These are phyloP conservation scores for Pristiophorus japonicus DNA, from an alignment of 2,113 vertebrate genomes.

Conservation along the genomic window DNA sequence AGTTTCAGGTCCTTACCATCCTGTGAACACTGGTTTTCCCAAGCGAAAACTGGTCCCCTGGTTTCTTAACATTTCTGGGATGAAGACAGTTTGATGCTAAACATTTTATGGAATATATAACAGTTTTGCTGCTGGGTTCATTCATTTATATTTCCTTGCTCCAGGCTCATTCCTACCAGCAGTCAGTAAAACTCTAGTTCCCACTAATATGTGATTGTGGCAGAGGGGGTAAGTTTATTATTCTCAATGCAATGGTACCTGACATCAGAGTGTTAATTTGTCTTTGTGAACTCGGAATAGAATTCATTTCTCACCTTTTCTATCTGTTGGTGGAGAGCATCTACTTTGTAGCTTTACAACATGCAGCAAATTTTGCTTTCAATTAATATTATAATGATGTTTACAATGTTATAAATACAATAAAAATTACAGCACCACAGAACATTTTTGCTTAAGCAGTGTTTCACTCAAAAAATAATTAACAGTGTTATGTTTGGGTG, in stretches of 20 bases:
- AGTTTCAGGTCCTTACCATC: neutral
- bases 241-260: neutral
- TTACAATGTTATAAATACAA: slow-evolving; percentile 30
- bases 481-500: slow-evolving; percentile 34
- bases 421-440: slow-evolving; percentile 26
- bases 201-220: neutral
- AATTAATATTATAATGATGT: slow-evolving; percentile 32
- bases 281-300: neutral
- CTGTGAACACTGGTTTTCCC: neutral
- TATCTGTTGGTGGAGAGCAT: neutral
- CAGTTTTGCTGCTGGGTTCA: neutral
- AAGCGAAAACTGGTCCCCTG: neutral
- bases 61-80: neutral
- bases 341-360: neutral
- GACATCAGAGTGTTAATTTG: neutral
- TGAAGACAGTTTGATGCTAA: neutral
- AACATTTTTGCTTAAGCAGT: slow-evolving; percentile 10
- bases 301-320: neutral
- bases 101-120: slow-evolving; percentile 8
- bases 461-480: slow-evolving; percentile 36
- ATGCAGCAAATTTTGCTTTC: slow-evolving; percentile 22
- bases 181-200: neutral
- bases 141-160: slow-evolving; percentile 2
- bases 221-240: no score
- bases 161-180: neutral